Percentiles rank a stretch among this genome's conserved stretches.
Conservation (phyloP, 2,113 vertebrate genomes). For the Malaclemys terrapin region DNA sequence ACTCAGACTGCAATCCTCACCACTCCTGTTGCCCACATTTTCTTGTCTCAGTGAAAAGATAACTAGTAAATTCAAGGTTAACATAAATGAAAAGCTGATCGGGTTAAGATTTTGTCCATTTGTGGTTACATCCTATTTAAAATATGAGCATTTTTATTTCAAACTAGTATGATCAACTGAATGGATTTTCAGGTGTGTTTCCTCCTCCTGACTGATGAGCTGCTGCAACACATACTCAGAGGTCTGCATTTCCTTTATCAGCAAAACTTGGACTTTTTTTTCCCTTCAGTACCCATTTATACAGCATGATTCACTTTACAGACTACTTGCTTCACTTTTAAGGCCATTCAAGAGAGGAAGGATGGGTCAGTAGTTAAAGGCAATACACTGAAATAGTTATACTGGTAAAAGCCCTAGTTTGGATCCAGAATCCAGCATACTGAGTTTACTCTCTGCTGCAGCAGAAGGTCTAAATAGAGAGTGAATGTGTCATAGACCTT, state of each 20-base stretch:
- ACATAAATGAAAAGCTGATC: neutral
- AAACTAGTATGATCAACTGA: neutral
- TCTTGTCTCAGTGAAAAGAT: neutral
- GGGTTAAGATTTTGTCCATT: neutral
- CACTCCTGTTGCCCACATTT: neutral
- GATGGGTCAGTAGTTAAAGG: neutral
- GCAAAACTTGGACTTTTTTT: neutral
- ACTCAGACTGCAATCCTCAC: neutral
- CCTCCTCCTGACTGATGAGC: neutral
- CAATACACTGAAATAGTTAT: neutral
- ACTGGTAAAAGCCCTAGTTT: too few species aligned
- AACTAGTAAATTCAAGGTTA: neutral
- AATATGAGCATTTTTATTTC: neutral
- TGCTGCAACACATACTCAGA: neutral
- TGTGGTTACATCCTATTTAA: neutral
- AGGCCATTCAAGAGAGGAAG: neutral
- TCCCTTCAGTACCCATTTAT: neutral
- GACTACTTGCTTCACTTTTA: neutral
- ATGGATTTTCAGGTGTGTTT: neutral
- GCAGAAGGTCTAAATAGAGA: neutral
- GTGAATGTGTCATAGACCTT: neutral
- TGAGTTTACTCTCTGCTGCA: neutral
- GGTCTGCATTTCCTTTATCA: neutral
- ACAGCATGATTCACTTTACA: neutral
- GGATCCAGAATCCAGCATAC: neutral